Evolutionary conservation across 2,888 invertebrate genomes (phyloP).

Genomic region (Caenorhabditis drosophilae): DNA sequence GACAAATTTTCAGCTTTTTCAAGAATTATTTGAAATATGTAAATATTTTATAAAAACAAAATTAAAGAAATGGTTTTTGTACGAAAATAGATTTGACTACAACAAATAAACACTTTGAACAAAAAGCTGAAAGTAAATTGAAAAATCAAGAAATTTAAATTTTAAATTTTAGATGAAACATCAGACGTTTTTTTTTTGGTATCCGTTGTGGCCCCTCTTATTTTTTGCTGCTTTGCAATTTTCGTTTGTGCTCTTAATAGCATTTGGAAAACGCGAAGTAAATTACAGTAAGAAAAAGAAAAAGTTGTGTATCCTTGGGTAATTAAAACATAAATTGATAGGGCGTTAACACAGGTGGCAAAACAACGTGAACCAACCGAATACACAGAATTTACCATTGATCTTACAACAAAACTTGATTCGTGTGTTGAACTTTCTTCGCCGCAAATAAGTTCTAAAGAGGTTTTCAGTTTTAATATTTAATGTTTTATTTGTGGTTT

Average conservation of each 20-base stretch:
- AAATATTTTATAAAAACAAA: too few relatives aligned
- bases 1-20: too few relatives aligned
- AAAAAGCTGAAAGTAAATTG: too few relatives aligned
- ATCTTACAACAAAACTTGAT: slow-evolving; percentile 51
- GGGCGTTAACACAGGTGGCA: slow-evolving; percentile 32
- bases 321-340: slow-evolving; percentile 6
- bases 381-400: slow-evolving; percentile 49
- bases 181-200: slow-evolving; percentile 53
- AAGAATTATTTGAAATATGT: too few relatives aligned
- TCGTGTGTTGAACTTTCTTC: slow-evolving; percentile 54
- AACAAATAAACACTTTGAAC: too few relatives aligned
- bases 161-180: slow-evolving; percentile 28
- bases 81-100: too few relatives aligned
- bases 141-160: too few relatives aligned
- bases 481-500: neutral
- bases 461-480: slow-evolving; percentile 6
- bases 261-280: slow-evolving; percentile 48
- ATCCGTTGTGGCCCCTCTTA: slow-evolving; percentile 49
- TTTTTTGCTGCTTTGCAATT: slow-evolving; percentile 57
- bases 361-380: slow-evolving; percentile 40
- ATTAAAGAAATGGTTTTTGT: too few relatives aligned
- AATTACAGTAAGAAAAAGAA: slow-evolving; percentile 33
- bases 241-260: slow-evolving; percentile 53
- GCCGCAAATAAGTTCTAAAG: slow-evolving; percentile 40
- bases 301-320: neutral